A percentile compares a stretch with the other conserved stretches of the same genome.
phyloP scores from a whole-genome alignment of 2,888 invertebrate genomes.

The Philonicus albiceps region DNA sequence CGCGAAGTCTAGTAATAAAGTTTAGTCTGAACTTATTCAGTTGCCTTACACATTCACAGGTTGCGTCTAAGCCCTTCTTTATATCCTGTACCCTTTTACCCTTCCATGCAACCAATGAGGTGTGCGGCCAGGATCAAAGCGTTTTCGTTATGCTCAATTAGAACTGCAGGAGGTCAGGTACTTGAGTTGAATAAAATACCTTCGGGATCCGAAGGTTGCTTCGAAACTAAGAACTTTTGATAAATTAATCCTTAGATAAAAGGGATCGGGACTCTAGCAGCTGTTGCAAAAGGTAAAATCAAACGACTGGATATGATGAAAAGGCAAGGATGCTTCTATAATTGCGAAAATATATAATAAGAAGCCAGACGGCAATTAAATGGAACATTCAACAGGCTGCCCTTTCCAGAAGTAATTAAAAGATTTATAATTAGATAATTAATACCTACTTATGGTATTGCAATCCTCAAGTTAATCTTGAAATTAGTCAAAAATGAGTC shows the following conservation, averaged over 20 bases:
- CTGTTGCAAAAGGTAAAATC: not conserved
- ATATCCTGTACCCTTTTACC: not conserved
- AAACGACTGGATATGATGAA: not conserved
- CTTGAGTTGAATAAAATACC: not conserved
- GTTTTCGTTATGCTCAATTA: not conserved
- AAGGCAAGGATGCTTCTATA: not conserved
- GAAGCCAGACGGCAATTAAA: not conserved
- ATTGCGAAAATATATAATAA: not conserved
- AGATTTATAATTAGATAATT: no score
- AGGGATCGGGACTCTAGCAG: not conserved
- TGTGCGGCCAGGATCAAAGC: not conserved
- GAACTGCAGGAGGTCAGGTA: not conserved
- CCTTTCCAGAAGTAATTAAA: not conserved
- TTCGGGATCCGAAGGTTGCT: not conserved
- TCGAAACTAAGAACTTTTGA: not conserved
- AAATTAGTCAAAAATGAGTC: no score
- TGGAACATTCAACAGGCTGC: not conserved
- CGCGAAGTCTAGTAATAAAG: slow-evolving; percentile 37
- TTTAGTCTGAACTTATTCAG: slow-evolving; percentile 13
- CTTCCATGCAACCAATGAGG: not conserved
- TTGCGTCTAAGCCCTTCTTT: no score
- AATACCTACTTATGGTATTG: no score
- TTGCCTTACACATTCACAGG: not conserved
- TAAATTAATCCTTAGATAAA: not conserved
- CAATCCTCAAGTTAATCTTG: no score